These are phyloP conservation scores for Pterobdella sp. DNA, from an alignment of 2,888 invertebrate genomes.

Conservation along the genomic window DNA sequence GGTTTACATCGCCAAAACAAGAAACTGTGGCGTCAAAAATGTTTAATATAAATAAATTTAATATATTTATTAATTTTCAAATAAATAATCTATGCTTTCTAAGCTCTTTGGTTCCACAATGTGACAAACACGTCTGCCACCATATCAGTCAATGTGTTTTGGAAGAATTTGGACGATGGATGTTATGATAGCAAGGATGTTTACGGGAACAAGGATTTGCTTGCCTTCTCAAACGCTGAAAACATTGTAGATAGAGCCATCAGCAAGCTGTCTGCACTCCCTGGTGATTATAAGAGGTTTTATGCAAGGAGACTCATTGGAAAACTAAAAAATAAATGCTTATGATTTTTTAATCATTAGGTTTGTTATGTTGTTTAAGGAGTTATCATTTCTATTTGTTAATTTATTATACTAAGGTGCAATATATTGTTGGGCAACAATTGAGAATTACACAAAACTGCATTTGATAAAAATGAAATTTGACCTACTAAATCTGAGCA, in stretches of 20 bases:
- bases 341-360: background rate
- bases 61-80: background rate
- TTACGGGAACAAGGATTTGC: conserved; percentile 56
- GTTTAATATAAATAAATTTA: too few relatives aligned
- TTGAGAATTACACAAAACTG: too few relatives aligned
- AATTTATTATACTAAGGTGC: too few relatives aligned
- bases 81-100: conserved; percentile 32
- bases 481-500: too few relatives aligned
- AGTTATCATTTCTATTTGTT: too few relatives aligned
- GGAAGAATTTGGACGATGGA: conserved; percentile 52
- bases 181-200: conserved; percentile 56
- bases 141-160: conserved; percentile 57
- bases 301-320: conserved; percentile 51
- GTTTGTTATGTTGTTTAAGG: too few relatives aligned
- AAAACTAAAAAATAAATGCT: conserved; percentile 26
- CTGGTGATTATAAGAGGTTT: conserved; percentile 54
- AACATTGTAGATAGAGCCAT: conserved; percentile 53
- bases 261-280: conserved; percentile 51
- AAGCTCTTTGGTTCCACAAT: conserved; percentile 58
- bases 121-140: conserved; percentile 54
- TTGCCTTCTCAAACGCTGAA: conserved; percentile 52
- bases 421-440: too few relatives aligned
- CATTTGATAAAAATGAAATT: too few relatives aligned
- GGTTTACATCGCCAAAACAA: too few relatives aligned
- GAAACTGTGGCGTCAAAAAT: too few relatives aligned